Percentiles rank a stretch among this genome's conserved stretches.
Evolutionary conservation across 2,797 vertebrate genomes (phyloP).

Genomic region (Sphaeramia orbicularis): DNA sequence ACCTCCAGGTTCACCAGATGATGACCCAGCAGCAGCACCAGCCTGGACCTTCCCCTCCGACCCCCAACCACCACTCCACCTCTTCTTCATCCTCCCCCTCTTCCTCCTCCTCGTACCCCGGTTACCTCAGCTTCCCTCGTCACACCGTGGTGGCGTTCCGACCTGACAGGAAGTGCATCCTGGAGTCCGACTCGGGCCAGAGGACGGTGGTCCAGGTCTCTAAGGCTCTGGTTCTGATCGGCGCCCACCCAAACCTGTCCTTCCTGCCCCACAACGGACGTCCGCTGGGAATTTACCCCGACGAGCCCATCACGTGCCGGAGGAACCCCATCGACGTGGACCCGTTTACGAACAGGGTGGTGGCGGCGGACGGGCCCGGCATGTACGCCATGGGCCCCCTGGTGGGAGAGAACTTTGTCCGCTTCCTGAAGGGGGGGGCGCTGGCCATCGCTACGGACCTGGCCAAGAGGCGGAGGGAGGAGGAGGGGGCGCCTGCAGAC

Average conservation of each 20-base stretch:
- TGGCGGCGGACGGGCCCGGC: slow-evolving; percentile 70
- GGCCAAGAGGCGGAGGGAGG: slow-evolving; percentile 43
- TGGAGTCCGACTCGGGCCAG: slow-evolving; percentile 76
- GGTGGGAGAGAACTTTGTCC: slow-evolving; percentile 88
- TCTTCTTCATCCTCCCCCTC: slow-evolving; percentile 14
- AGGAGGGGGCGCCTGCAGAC: neutral
- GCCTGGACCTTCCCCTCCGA: neutral
- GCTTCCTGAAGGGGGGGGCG: slow-evolving; percentile 88
- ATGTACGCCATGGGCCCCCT: slow-evolving; percentile 88
- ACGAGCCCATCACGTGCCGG: slow-evolving; percentile 81
- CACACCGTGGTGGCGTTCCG: slow-evolving; percentile 79
- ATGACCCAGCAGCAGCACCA: slow-evolving; percentile 86
- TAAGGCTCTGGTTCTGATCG: slow-evolving; percentile 86
- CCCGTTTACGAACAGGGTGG: slow-evolving; percentile 79
- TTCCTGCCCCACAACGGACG: slow-evolving; percentile 78
- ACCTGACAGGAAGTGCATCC: slow-evolving; percentile 81
- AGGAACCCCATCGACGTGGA: slow-evolving; percentile 85
- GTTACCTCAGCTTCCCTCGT: slow-evolving; percentile 85
- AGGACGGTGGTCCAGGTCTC: slow-evolving; percentile 80
- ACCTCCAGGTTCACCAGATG: slow-evolving; percentile 85
- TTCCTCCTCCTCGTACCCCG: slow-evolving; percentile 73
- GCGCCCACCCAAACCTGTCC: slow-evolving; percentile 85
- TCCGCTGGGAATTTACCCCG: slow-evolving; percentile 57
- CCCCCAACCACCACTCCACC: neutral
- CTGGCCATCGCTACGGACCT: slow-evolving; percentile 83